phyloP scores from a whole-genome alignment of 2,113 vertebrate species.

The Osmerus eperlanus region DNA sequence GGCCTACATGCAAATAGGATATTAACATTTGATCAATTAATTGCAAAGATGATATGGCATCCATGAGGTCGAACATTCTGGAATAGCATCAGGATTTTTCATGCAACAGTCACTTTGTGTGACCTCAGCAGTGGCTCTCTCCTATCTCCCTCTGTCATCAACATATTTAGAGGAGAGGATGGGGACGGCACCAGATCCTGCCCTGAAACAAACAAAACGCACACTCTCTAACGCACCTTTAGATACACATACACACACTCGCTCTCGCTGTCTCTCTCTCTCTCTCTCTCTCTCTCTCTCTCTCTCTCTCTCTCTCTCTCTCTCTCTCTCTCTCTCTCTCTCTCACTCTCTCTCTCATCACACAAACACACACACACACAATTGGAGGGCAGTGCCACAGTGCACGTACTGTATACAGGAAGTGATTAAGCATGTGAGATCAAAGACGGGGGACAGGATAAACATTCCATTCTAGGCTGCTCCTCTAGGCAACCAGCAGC shows the following conservation, averaged over 20 bases:
- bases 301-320: neutral
- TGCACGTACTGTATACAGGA: slow-evolving; percentile 44
- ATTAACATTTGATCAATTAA: neutral
- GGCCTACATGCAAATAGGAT: no score
- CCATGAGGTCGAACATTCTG: neutral
- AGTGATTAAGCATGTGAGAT: slow-evolving; percentile 46
- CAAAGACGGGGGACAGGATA: slow-evolving; percentile 41
- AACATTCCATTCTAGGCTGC: slow-evolving; percentile 34
- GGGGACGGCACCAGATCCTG: neutral
- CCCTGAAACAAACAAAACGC: neutral
- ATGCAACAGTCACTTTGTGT: neutral
- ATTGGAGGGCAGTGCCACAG: slow-evolving; percentile 14
- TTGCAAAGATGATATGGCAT: neutral
- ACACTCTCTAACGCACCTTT: neutral
- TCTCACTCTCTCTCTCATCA: neutral
- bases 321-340: neutral
- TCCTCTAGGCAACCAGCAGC: slow-evolving; percentile 34
- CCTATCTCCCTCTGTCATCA: neutral
- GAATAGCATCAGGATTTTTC: neutral
- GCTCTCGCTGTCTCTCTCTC: neutral
- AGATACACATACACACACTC: neutral
- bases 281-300: neutral
- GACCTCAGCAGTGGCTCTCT: neutral
- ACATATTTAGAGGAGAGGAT: neutral
- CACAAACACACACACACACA: slow-evolving; percentile 13